Conservation (phyloP, 2,888 invertebrate species). For the Hypomecis atomaria region DNA sequence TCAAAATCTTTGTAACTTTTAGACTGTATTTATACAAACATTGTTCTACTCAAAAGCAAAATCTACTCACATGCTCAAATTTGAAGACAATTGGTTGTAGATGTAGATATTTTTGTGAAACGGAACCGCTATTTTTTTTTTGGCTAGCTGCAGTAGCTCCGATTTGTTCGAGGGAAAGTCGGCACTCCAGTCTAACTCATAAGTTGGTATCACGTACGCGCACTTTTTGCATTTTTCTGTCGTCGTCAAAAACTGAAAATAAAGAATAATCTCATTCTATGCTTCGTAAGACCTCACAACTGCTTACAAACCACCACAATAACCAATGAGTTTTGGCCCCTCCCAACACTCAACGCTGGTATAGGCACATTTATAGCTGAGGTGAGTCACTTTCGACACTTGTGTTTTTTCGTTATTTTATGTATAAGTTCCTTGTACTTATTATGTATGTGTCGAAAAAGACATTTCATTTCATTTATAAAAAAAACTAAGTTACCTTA, state of each 20-base stretch:
- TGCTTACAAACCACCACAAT: too few species aligned
- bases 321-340: conserved; percentile 82
- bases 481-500: background rate
- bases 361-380: too few species aligned
- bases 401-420: too few species aligned
- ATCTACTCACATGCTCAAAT: background rate
- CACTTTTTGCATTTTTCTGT: conserved; percentile 90
- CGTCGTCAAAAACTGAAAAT: conserved; percentile 70
- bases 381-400: too few species aligned
- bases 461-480: too few species aligned
- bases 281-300: too few species aligned
- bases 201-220: conserved; percentile 96
- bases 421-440: too few species aligned
- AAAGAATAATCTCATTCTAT: background rate
- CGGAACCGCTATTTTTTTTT: conserved; percentile 92
- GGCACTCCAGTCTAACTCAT: conserved; percentile 91
- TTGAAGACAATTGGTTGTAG: conserved; percentile 84
- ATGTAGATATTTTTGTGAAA: conserved; percentile 97
- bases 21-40: too few species aligned
- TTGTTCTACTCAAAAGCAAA: too few species aligned
- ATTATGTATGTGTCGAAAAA: too few species aligned
- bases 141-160: conserved; percentile 89
- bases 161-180: conserved; percentile 92
- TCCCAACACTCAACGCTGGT: too few species aligned
- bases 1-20: too few species aligned